Percentiles rank a stretch among this genome's conserved stretches.
Conservation (phyloP, 2,797 vertebrate species). For the Cyprinella venusta region DNA sequence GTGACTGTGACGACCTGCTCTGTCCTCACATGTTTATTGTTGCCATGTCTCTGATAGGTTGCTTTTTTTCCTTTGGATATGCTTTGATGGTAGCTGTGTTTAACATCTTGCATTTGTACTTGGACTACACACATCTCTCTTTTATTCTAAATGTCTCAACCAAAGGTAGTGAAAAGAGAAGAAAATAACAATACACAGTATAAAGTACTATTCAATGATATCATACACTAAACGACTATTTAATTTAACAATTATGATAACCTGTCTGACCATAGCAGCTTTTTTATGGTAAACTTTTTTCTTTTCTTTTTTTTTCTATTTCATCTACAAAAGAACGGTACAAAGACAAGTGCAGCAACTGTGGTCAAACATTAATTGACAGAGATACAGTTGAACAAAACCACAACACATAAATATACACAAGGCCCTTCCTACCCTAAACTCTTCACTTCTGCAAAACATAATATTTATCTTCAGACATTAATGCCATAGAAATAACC, state of each 20-base stretch:
- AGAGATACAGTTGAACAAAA: slow-evolving; percentile 51
- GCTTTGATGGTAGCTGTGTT: slow-evolving; percentile 40
- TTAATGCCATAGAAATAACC: slow-evolving; percentile 30
- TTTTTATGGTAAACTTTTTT: slow-evolving; percentile 60
- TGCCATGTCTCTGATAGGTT: slow-evolving; percentile 44
- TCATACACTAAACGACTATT: slow-evolving; percentile 46
- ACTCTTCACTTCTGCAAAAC: slow-evolving; percentile 11
- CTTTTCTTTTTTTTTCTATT: slow-evolving; percentile 46
- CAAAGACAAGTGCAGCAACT: slow-evolving; percentile 77
- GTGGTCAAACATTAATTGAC: slow-evolving; percentile 75
- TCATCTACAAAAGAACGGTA: slow-evolving; percentile 66
- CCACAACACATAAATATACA: slow-evolving; percentile 32
- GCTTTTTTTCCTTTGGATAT: slow-evolving; percentile 29
- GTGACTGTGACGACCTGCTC: slow-evolving; percentile 39
- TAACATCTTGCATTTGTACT: slow-evolving; percentile 14
- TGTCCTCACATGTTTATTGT: slow-evolving; percentile 39
- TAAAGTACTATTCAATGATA: slow-evolving; percentile 29
- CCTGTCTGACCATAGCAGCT: slow-evolving; percentile 79
- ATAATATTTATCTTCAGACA: slow-evolving; percentile 9
- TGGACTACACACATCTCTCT: slow-evolving; percentile 10
- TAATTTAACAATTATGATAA: slow-evolving; percentile 57
- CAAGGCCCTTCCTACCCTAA: slow-evolving; percentile 13
- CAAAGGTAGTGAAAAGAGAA: slow-evolving; percentile 22
- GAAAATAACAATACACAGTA: slow-evolving; percentile 16
- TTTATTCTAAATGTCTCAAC: slow-evolving; percentile 12